Conservation (phyloP, 2,888 invertebrate genomes). For the Folsomia candida region DNA sequence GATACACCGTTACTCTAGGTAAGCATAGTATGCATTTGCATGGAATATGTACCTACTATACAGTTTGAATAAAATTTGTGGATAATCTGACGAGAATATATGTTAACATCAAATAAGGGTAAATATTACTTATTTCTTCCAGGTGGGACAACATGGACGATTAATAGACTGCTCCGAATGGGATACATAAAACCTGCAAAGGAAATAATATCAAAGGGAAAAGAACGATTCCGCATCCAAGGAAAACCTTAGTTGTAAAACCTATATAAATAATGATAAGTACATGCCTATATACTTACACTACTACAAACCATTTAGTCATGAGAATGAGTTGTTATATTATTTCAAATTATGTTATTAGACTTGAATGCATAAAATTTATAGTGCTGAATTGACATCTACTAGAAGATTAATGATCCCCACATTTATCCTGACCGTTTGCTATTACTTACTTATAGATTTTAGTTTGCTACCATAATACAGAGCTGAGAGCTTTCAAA, state of each 20-base stretch:
- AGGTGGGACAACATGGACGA: constrained; percentile 83
- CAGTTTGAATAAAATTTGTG: background rate
- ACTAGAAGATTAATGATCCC: no score
- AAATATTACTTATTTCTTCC: constrained; percentile 48
- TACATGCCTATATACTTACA: no score
- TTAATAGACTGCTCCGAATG: constrained; percentile 72
- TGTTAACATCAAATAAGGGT: constrained; percentile 6
- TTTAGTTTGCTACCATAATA: constrained; percentile 12
- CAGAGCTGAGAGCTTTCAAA: background rate
- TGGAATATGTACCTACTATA: background rate
- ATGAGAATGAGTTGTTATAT: no score
- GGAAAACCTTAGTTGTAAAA: background rate
- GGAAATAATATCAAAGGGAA: constrained; percentile 58
- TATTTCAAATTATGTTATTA: no score
- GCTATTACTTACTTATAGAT: constrained; percentile 4
- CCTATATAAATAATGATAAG: no score
- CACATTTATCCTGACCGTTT: background rate
- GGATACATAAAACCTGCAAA: constrained; percentile 77
- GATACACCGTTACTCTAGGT: constrained; percentile 91
- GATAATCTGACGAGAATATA: no score
- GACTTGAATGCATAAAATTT: no score
- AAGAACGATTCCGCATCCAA: constrained; percentile 15
- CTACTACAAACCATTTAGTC: no score
- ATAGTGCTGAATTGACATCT: no score
- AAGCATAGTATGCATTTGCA: constrained; percentile 52